Evolutionary conservation across 2,797 vertebrate species (phyloP), one percentile per base, ranked within the genome.

Genomic region (Cyclura pinguis): DNA sequence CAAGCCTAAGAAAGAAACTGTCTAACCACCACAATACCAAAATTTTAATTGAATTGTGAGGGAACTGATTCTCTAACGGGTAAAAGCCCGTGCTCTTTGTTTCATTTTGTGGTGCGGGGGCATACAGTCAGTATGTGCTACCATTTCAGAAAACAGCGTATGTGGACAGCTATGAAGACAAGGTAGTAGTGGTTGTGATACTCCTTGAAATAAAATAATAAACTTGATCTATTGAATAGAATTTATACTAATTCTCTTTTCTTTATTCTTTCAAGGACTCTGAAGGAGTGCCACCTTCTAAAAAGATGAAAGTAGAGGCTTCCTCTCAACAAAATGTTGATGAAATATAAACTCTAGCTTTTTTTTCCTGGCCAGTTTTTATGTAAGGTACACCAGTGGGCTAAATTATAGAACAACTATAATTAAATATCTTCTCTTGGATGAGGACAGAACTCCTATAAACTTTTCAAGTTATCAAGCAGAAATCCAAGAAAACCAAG

Each of bases 221-320:
- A 50, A 38, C 20, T 35, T 69, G 52, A 76, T 4, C 12, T 89
- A 18, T 92, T 89, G 69, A 89, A 59, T 84, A 83, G 3, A 32
- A 32, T 55, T 95, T 92, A 96, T 89, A 0, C 87, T 92, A 89
- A 91, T 96, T 95, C 89, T 95, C 93, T 89, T 89, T 92, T 95
- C 91, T 94, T 92, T 92, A 81, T 93, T 86, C 89, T 69, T 29
- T 96, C 73, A 94, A 99, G 99, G 99, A 99, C 96, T 97, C 97
- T 95, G 98, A 99, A 96, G 99, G 98, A 94, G 97, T 95, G 86
- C 98, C 98, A 4, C 98, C 98, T 96, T 98, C 96, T 93, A 99
- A 99, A 98, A 99, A 99, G 96, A 98, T 97, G 97, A 99, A 99
- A 98, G 96, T 97, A 97, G 99, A 99, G 96, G 97, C 98, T 95